Evolutionary conservation across 2,113 vertebrate genomes (phyloP).

Genomic region (Fregata magnificens): DNA sequence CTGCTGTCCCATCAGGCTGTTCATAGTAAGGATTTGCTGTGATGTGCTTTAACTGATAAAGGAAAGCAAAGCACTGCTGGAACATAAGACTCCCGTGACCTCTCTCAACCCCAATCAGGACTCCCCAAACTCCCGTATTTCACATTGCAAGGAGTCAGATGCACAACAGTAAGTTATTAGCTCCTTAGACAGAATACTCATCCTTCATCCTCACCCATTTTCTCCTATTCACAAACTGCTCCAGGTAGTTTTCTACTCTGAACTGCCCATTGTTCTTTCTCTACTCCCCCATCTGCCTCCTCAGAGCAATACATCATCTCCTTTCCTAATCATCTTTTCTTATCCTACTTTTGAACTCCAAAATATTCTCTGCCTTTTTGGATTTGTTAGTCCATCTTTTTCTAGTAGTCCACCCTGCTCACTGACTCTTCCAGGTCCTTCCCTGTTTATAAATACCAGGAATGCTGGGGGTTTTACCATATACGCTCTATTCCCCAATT

Average conservation of each 20-base stretch:
- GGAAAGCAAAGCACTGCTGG: not conserved
- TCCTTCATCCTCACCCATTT: not conserved
- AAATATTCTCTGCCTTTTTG: not conserved
- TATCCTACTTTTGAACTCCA: not conserved
- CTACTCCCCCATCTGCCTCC: not conserved
- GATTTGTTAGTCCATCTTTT: not conserved
- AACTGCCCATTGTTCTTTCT: not conserved
- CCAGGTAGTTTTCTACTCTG: not conserved
- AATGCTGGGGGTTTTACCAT: not conserved
- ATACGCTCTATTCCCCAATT: not conserved
- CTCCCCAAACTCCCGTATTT: not conserved
- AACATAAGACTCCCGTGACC: not conserved
- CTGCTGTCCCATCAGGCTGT: not conserved
- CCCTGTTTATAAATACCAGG: not conserved
- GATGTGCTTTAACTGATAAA: not conserved
- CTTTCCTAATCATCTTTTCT: not conserved
- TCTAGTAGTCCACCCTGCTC: not conserved
- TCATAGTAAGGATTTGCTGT: not conserved
- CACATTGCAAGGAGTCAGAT: not conserved
- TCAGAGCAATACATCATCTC: not conserved
- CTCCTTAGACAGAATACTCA: not conserved
- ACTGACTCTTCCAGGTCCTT: not conserved
- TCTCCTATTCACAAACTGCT: not conserved
- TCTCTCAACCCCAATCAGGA: not conserved
- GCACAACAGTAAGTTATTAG: not conserved